Percentiles rank a stretch among this genome's conserved stretches.
phyloP scores from a whole-genome alignment of 2,113 vertebrate genomes.

The Rhinopithecus roxellana region DNA sequence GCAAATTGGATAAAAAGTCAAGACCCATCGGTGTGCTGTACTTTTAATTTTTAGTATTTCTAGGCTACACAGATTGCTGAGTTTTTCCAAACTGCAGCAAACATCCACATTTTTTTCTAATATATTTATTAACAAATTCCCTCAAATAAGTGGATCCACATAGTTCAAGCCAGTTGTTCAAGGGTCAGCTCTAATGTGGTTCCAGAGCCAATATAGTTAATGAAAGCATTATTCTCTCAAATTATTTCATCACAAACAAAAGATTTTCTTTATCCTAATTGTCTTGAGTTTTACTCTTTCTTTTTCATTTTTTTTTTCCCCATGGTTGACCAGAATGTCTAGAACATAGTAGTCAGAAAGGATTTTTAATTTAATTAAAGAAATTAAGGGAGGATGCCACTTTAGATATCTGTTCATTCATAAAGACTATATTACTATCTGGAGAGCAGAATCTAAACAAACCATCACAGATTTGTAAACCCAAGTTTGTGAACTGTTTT shows the following conservation, averaged over 20 bases:
- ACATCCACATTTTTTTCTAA: not conserved
- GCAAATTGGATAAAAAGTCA: too few species aligned
- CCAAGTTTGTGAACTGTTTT: not conserved
- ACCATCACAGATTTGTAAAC: not conserved
- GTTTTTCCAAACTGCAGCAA: not conserved
- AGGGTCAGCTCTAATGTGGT: not conserved
- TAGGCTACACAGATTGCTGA: not conserved
- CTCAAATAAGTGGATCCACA: not conserved
- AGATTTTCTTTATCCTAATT: not conserved
- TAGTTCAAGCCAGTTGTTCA: not conserved
- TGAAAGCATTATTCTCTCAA: not conserved
- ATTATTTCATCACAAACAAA: not conserved
- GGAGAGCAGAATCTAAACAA: conserved; percentile 23
- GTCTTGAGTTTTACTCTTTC: not conserved
- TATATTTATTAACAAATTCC: not conserved
- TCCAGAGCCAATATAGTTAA: not conserved
- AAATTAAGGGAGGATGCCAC: not conserved
- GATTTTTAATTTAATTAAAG: not conserved
- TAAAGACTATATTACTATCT: not conserved
- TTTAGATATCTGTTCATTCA: not conserved
- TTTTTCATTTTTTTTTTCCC: not conserved
- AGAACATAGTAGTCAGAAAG: not conserved
- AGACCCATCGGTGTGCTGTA: too few species aligned
- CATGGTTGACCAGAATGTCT: not conserved
- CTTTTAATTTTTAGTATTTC: not conserved